Conservation (phyloP, 2,113 vertebrate genomes). For the Microcebus tavaratra region DNA sequence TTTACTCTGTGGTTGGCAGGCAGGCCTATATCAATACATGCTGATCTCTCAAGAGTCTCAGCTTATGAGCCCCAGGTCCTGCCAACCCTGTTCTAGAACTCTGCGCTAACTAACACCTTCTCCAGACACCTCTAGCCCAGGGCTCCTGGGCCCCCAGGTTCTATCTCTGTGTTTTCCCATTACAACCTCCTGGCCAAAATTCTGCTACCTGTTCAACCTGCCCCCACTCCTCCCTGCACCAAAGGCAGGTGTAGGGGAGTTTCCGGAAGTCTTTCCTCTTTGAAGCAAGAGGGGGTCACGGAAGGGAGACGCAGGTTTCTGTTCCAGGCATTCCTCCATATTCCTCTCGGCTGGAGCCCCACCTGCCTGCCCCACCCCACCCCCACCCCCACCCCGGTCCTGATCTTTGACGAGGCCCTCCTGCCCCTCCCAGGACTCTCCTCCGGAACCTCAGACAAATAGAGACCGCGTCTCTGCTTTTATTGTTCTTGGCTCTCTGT, state of each 20-base stretch:
- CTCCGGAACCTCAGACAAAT: neutral
- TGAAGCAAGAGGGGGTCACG: neutral
- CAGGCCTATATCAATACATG: neutral
- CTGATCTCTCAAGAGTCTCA: neutral
- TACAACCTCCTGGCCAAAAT: neutral
- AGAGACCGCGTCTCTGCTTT: neutral
- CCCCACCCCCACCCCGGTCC: neutral
- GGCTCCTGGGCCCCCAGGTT: neutral
- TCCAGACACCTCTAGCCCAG: neutral
- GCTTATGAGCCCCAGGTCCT: too few relatives aligned
- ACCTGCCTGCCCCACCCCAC: neutral
- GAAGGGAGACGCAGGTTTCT: neutral
- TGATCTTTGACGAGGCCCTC: neutral
- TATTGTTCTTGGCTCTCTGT: neutral
- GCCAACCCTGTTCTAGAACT: neutral
- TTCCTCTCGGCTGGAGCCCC: rapidly evolving
- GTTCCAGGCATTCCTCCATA: neutral
- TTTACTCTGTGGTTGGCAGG: neutral
- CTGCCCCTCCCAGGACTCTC: neutral
- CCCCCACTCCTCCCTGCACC: neutral
- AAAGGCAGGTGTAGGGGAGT: neutral
- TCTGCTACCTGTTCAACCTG: neutral
- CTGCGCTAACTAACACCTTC: neutral
- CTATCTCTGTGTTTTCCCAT: neutral
- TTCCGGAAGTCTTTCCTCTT: neutral